A percentile compares a stretch with the other conserved stretches of the same genome.
These are phyloP conservation scores for Chalcis sispes DNA, from an alignment of 2,888 invertebrate genomes.

Conservation along the genomic window DNA sequence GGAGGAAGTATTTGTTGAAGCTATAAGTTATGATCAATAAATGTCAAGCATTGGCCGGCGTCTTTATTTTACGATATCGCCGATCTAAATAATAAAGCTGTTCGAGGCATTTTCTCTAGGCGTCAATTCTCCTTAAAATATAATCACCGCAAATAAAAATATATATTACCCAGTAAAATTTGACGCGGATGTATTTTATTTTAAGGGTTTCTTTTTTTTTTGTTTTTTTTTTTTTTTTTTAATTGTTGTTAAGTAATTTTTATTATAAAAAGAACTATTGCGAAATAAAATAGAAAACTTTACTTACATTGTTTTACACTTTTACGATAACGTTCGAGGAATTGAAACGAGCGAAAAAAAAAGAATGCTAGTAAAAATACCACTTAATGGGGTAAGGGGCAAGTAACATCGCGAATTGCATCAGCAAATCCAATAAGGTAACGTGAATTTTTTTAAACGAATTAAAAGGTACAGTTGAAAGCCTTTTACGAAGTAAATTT, in stretches of 20 bases:
- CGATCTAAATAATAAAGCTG: conserved; percentile 47
- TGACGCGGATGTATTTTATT: no score
- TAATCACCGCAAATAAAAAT: no score
- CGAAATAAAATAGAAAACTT: no score
- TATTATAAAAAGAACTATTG: no score
- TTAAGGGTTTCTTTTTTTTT: no score
- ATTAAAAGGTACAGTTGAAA: conserved; percentile 44
- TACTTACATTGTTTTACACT: no score
- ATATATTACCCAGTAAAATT: no score
- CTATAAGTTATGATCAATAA: conserved; percentile 57
- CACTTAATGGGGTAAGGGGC: conserved; percentile 33
- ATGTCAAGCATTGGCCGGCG: conserved; percentile 45
- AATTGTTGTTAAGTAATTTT: no score
- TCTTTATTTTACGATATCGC: conserved; percentile 56
- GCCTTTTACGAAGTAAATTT: conserved; percentile 46
- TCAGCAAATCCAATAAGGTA: no score
- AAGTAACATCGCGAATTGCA: no score
- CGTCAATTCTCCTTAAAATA: conserved; percentile 9
- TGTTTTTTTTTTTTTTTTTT: no score
- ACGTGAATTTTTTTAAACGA: conserved; percentile 46
- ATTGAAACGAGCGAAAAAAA: neutral
- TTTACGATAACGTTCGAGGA: neutral
- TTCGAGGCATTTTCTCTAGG: conserved; percentile 28
- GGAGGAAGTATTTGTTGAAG: conserved; percentile 50
- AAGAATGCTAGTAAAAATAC: conserved; percentile 22